Base-by-base conservation (phyloP, 2,888 invertebrate species). In the Nebria salina region DNA sequence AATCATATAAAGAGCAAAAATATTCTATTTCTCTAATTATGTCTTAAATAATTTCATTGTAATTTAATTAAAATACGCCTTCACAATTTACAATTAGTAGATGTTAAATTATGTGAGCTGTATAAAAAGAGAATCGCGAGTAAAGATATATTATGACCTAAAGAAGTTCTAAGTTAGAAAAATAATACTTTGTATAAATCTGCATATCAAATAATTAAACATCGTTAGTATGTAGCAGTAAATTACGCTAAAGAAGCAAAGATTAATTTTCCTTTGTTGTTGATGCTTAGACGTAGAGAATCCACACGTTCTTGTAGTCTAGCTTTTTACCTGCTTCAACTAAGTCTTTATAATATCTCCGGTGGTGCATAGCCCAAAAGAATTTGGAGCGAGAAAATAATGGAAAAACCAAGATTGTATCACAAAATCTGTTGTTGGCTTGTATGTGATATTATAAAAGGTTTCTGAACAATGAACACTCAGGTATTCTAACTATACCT, bases 381-480 rank as follows among this genome's bases (percentile, higher is more conserved):
- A 54, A 54, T 54, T 54, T 8, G 7, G 13, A 54, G 54, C 13
- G 54, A 54, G 54, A 13, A 20, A 54, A 54, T 54, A 54, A 54
- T 54, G 54, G 54, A 7, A 6, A 54, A 54, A 13, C 34, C 54
- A 54, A 54, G 54, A 54, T 54, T 54, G 13, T 13, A 54, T 54
- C 54, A 54, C 54, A 54, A 8, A 54, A 54, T 54, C 54, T 54
- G 54, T 54, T 54, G 54, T 54, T 54, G 54, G 54, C 54, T 54
- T 54, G 54, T 54, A 54, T 54, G 54, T 54, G 54, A 54, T 54
- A 54, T 54, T 54, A 54, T 54, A 54, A 54, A 54, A 54, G 54
- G 54, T 54, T 54, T 8, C 54, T 54, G 54, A 54, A 54, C 54
- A 54, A 54, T 54, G 54, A 54, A 54, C 11, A 54, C 54, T 11